Evolutionary conservation across 2,113 vertebrate species (phyloP).

Genomic region (Dicaeum eximium): DNA sequence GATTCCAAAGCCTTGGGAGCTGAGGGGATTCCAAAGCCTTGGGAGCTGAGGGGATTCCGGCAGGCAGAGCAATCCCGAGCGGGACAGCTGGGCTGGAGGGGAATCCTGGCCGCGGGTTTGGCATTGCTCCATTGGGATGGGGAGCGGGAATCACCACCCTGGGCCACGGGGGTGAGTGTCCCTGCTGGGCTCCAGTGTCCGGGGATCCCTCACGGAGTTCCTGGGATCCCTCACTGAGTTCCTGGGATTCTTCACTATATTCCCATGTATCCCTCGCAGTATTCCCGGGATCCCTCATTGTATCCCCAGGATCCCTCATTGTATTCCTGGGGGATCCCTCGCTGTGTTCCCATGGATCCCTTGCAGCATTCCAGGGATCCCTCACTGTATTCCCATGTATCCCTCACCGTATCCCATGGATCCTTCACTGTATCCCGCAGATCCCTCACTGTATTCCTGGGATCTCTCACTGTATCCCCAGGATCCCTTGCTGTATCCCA

Average conservation of each 20-base stretch:
- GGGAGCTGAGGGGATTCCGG: not conserved
- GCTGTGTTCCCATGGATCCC: not conserved
- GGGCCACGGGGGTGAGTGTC: not conserved
- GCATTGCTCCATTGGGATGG: not conserved
- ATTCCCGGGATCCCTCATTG: not conserved
- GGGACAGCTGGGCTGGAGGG: not conserved
- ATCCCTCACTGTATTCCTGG: fast-evolving
- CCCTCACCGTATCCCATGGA: not conserved
- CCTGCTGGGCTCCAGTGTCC: fast-evolving
- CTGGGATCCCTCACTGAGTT: not conserved
- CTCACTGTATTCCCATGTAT: fast-evolving
- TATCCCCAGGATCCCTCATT: not conserved
- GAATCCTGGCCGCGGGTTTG: not conserved
- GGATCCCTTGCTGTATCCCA: fast-evolving
- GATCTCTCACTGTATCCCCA: not conserved
- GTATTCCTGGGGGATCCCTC: not conserved
- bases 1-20: not conserved
- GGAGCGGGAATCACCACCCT: fast-evolving
- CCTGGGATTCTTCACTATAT: not conserved
- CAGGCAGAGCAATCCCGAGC: not conserved
- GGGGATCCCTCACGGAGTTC: not conserved
- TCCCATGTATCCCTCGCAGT: not conserved
- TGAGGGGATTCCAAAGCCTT: too few species aligned
- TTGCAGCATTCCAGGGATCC: fast-evolving
- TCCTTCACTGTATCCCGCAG: fast-evolving